Evolutionary conservation across 2,888 invertebrate species (phyloP).

Genomic region (Gandaritis pyraliata): DNA sequence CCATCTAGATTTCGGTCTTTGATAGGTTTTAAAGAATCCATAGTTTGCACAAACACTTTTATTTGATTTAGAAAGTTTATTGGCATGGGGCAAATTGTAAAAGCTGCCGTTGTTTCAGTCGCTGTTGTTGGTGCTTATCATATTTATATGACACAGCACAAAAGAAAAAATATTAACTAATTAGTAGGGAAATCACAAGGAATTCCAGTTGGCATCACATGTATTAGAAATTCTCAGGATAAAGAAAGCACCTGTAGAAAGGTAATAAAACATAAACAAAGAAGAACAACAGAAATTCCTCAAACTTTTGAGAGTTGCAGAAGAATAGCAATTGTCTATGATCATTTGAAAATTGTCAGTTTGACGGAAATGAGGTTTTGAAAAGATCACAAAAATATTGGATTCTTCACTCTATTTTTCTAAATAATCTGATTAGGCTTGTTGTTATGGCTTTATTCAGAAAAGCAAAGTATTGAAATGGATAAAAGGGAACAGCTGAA

Average conservation of each 20-base stretch:
- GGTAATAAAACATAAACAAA: slow-evolving; percentile 4
- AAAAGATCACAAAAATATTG: slow-evolving; percentile 30
- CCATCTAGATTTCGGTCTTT: slow-evolving; percentile 25
- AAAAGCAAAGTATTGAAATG: slow-evolving; percentile 53
- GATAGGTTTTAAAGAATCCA: background rate
- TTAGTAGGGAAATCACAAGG: background rate
- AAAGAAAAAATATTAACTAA: slow-evolving; percentile 11
- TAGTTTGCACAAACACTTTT: slow-evolving; percentile 1
- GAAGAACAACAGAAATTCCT: slow-evolving; percentile 1
- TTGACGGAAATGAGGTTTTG: slow-evolving; percentile 24
- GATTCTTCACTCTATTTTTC: background rate
- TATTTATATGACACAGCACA: slow-evolving; percentile 47
- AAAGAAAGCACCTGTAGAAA: background rate
- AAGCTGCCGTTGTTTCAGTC: slow-evolving; percentile 51
- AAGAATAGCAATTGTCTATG: slow-evolving; percentile 18
- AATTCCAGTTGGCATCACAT: background rate
- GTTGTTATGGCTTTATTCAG: slow-evolving; percentile 51
- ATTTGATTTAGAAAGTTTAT: slow-evolving; percentile 7
- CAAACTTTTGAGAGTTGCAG: slow-evolving; percentile 7
- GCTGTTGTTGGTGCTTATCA: slow-evolving; percentile 55
- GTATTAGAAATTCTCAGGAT: background rate
- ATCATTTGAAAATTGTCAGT: slow-evolving; percentile 11
- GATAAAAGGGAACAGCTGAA: slow-evolving; percentile 64
- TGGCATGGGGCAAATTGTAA: slow-evolving; percentile 52
- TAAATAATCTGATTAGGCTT: slow-evolving; percentile 15